Evolutionary conservation across 1,140 invertebrate genomes (phyloP), one percentile per base, ranked within the genome.

Genomic region (Pteromalus puparum): DNA sequence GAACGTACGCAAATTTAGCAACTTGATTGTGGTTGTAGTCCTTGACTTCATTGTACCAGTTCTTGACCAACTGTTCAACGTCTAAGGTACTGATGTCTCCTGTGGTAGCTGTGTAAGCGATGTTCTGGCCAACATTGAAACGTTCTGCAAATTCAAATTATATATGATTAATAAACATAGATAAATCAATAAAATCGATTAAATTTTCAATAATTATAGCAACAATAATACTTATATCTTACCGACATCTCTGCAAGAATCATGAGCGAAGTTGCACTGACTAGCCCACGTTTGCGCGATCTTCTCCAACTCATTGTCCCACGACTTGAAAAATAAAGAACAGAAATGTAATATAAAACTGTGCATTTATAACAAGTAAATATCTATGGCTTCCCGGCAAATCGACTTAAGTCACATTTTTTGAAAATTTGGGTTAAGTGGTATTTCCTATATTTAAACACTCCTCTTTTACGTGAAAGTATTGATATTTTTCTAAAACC

Each of bases 201-300:
- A 24, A 15, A 30, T 72, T 28, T 26, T 72, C 21, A 10, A 28
- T 24, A 72, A 28, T 72, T 30, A 3, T 72, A 72, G 24, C 6
- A 24, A 24, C 6, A 24, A 24, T 34, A 4, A 34, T 5, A n/a
- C n/a, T 65, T 18, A 65, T 42, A 42, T 42, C 89, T 92, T 89
- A 94, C 94, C 88, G 75, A 92, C 88, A 88, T 94, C 91, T 87
- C 94, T 90, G 86, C 93, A 94, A 21, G 87, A 75, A 88, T 95
- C 95, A 87, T 95, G 94, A 7, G 90, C 92, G 67, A 86, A 89
- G 78, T 90, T 89, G 89, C 95, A 95, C 86, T 95, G 95, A 80
- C 94, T 93, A 7, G 94, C 94, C 94, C 95, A 95, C 68, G 93
- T 90, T 87, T 95, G 93, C 18, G 95, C 95, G 28, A 95, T 92